Evolutionary conservation across 1,140 invertebrate genomes (phyloP), one percentile per base, ranked within the genome.

Genomic region (Pogonomyrmex californicus): DNA sequence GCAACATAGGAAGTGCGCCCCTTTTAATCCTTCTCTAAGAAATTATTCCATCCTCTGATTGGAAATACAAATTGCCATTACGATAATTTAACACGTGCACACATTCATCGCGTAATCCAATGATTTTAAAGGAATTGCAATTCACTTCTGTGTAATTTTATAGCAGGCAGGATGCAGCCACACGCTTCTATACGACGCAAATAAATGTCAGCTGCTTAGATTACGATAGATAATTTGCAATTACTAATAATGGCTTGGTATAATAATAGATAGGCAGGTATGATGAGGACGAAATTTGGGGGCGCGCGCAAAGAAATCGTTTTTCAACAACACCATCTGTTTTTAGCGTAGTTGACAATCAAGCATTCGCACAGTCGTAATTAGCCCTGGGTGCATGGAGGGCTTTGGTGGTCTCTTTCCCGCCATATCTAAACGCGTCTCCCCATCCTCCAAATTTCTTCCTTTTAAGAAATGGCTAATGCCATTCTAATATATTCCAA

Each of bases 171-270:
- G 56, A 38, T n/a, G 63, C 49, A 56, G 54, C 33, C 38, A 17
- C 36, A 12, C 30, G 30, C 38, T 30, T 60, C 30, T 41, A 47
- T 30, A 47, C 30, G 41, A 73, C 51, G 38, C 41, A 70, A 41
- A 68, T 23, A 47, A 38, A 82, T 70, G 30, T 73, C 54, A 49
- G 68, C 38, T 47, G 41, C 38, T 73, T 17, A 70, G 17, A 73
- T 83, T 73, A 60, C 30, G 73, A 83, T 47, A 47, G 23, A 71
- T 36, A 82, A 56, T 14, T 70, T 70, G 38, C 10, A 56, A 71
- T 81, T 70, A 81, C 36, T 71, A 44, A 30, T n/a, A 30, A 71
- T 10, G 41, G 33, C 54, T 82, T 58, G 54, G 38, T 23, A 38
- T 23, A 23, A 23, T 23, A 33, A 38, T 66, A 47, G 58, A 65